Evolutionary conservation across 2,113 vertebrate genomes (phyloP).

Genomic region (Thomomys bottae): DNA sequence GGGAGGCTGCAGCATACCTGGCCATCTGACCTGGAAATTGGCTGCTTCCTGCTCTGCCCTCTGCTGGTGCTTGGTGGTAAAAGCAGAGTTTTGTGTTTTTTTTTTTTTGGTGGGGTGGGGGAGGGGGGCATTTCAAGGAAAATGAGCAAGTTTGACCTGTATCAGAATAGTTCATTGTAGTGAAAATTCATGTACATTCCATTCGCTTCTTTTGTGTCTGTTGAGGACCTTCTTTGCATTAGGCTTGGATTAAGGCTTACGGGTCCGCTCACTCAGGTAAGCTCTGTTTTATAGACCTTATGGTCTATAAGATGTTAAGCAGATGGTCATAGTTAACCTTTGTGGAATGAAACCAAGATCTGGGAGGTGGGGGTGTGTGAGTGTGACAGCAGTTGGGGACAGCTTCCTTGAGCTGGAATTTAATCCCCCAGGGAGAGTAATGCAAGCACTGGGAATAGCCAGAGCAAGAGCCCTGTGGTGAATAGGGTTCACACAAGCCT

Average conservation of each 20-base stretch:
- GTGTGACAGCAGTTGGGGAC: background rate
- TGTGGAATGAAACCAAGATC: background rate
- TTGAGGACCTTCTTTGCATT: background rate
- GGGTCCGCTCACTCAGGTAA: background rate
- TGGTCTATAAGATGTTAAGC: background rate
- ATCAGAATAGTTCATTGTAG: background rate
- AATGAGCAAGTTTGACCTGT: background rate
- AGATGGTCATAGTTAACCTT: background rate
- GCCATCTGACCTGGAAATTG: background rate
- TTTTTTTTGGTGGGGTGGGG: too few species aligned
- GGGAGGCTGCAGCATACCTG: background rate
- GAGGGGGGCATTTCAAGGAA: background rate
- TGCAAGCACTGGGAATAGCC: background rate
- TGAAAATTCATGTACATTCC: background rate
- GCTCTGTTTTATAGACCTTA: background rate
- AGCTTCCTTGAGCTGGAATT: background rate
- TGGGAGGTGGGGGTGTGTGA: too few species aligned
- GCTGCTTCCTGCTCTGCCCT: conserved; percentile 46
- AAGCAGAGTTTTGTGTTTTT: too few species aligned
- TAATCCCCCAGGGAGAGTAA: background rate
- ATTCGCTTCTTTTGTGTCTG: background rate
- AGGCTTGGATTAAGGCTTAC: background rate
- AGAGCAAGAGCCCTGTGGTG: background rate
- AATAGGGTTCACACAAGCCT: rapidly evolving
- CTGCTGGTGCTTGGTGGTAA: conserved; percentile 49